Base-by-base conservation (phyloP, 2,113 vertebrate species). In the Callithrix jacchus region DNA sequence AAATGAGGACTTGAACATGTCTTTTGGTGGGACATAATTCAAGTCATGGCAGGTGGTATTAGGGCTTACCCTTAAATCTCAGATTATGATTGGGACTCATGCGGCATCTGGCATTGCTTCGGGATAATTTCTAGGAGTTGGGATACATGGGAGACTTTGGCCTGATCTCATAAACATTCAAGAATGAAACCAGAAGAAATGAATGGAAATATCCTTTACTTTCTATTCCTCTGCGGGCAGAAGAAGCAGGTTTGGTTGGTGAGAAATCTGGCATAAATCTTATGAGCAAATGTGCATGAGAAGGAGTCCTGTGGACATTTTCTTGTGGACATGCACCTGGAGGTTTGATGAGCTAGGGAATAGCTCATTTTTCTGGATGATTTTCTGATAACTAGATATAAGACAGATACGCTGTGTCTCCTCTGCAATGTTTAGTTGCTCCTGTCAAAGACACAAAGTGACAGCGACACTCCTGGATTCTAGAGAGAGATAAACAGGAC, bases 171-270 rank as follows among this genome's bases (percentile, higher is more conserved):
- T n/a, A 54, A 76, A 86, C 47, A 37, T 79, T 87, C 56, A 49
- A 89, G 85, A 89, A 77, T 27, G 37, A 89, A 73, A 74, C 20
- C 58, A 73, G 81, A 8, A 80, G 45, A 87, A 84, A 83, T 92
- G 25, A 66, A 91, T 6, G 27, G 73, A 81, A 68, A 35, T 8
- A 20, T 23, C 56, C 20, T 23, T 87, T 42, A 40, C 21, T 66
- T n/a, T 35, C 13, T 37, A 16, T 56, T 42, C 6, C 64, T 58
- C 42, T 64, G 45, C 54, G 12, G 16, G 8, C 13, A 1, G 32
- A 42, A 8, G 12, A 79, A 37, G 23, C 11, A 18, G 20, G 12
- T 93, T 73, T 93, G 9, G 23, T 66, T 56, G 21, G 42, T 13
- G 35, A 83, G 45, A 77, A 91, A 79, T 7, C 20, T 54, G 58